A percentile compares a stretch with the other conserved stretches of the same genome.
phyloP scores from a whole-genome alignment of 2,888 invertebrate genomes.

The Luperina nickerlii region DNA sequence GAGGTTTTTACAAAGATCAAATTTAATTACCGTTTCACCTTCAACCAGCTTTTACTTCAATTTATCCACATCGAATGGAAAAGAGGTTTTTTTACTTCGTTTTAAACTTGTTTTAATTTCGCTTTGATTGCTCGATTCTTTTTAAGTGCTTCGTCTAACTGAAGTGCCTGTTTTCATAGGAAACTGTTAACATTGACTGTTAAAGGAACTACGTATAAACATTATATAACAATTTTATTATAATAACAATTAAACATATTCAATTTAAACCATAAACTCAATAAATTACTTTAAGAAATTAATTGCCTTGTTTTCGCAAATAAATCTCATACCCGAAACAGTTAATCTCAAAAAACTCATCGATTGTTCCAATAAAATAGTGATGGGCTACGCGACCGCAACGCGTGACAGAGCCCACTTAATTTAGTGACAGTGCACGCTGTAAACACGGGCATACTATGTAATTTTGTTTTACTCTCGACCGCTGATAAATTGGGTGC shows the following conservation, averaged over 20 bases:
- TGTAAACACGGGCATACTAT: constrained; percentile 69
- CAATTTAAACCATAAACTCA: constrained; percentile 25
- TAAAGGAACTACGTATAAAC: background rate
- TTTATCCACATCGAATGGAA: constrained; percentile 56
- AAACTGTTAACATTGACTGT: background rate
- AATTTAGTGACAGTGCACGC: constrained; percentile 69
- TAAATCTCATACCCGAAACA: constrained; percentile 46
- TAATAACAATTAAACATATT: constrained; percentile 15
- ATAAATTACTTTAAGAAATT: constrained; percentile 24
- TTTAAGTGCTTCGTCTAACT: constrained; percentile 46
- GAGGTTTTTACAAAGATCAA: constrained; percentile 59
- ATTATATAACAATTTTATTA: background rate
- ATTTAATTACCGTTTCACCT: constrained; percentile 63
- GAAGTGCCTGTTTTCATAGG: constrained; percentile 25
- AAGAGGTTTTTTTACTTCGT: constrained; percentile 40
- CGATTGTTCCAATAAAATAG: constrained; percentile 58
- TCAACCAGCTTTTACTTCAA: constrained; percentile 48
- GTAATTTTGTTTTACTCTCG: constrained; percentile 78
- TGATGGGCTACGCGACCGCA: constrained; percentile 64
- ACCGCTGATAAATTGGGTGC: constrained; percentile 80
- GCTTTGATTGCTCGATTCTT: constrained; percentile 57
- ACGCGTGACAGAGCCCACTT: constrained; percentile 68
- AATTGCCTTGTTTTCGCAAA: constrained; percentile 44
- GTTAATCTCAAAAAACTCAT: constrained; percentile 61
- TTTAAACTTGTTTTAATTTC: constrained; percentile 59